A percentile compares a stretch with the other conserved stretches of the same genome.
Conservation (phyloP, 2,888 invertebrate species). For the Molanna angustata region DNA sequence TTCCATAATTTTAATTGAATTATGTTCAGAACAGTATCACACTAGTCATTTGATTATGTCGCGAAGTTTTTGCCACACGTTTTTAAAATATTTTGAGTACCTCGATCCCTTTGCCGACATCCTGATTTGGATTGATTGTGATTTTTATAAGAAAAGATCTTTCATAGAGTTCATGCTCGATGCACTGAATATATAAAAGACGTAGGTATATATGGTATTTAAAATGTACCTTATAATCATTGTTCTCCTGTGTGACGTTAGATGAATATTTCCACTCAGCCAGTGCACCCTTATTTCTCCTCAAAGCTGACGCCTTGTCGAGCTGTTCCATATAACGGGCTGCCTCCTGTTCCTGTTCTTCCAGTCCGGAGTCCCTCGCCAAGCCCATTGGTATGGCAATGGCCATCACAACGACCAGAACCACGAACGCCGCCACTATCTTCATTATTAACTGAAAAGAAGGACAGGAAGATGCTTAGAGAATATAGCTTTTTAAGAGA, state of each 20-base stretch:
- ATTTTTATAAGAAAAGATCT: not conserved
- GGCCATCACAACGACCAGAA: conserved; percentile 43
- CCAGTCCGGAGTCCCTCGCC: conserved; percentile 52
- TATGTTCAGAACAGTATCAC: no score
- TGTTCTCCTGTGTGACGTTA: conserved; percentile 71
- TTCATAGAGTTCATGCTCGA: not conserved
- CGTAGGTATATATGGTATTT: not conserved
- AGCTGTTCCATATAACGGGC: conserved; percentile 60
- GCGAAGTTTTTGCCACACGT: no score
- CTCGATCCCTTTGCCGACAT: no score
- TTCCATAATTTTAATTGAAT: no score
- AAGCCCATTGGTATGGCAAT: conserved; percentile 52
- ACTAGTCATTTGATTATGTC: no score
- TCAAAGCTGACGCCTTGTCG: conserved; percentile 58
- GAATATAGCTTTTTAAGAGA: no score
- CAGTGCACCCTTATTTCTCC: conserved; percentile 57
- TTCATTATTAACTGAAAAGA: conserved; percentile 50
- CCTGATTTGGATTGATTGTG: no score
- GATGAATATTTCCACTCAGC: conserved; percentile 75
- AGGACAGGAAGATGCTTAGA: no score
- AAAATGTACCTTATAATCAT: conserved; percentile 47
- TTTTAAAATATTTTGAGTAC: no score
- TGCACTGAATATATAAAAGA: not conserved
- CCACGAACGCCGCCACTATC: conserved; percentile 49
- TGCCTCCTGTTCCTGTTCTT: conserved; percentile 58